Evolutionary conservation across 2,113 vertebrate genomes (phyloP).

Genomic region (Carlito syrichta): DNA sequence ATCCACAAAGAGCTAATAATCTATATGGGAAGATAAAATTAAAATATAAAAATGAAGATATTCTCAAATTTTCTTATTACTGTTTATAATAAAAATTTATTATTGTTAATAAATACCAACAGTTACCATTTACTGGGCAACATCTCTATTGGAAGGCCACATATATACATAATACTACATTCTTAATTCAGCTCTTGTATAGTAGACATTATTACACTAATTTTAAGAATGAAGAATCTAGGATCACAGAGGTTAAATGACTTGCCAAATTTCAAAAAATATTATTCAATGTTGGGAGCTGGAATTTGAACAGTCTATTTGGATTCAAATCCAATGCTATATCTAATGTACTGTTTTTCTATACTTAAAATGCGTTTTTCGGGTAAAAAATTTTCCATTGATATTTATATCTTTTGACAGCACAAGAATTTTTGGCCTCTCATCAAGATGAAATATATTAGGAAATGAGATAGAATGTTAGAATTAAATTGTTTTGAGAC

Average conservation of each 20-base stretch:
- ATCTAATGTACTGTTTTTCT: not conserved
- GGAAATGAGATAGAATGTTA: slow-evolving; percentile 55
- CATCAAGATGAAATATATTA: slow-evolving; percentile 50
- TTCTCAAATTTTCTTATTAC: not conserved
- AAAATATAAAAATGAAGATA: not conserved
- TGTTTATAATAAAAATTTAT: too few relatives aligned
- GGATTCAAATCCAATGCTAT: not conserved
- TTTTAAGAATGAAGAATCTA: not conserved
- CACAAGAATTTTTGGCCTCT: slow-evolving; percentile 26
- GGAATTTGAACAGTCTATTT: not conserved
- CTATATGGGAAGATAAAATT: not conserved
- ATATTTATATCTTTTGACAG: slow-evolving; percentile 64
- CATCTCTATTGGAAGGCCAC: not conserved
- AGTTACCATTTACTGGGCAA: not conserved
- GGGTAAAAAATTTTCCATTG: slow-evolving; percentile 30
- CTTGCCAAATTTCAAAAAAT: not conserved
- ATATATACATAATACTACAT: not conserved
- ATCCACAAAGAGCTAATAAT: not conserved
- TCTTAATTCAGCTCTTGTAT: not conserved
- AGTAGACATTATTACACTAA: not conserved
- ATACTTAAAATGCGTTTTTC: slow-evolving; percentile 23
- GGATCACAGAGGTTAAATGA: not conserved
- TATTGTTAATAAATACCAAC: not conserved
- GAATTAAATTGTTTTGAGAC: slow-evolving; percentile 65
- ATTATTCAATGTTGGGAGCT: not conserved